These are phyloP conservation scores for Tricholauxania praeusta DNA, from an alignment of 2,888 invertebrate genomes.

Conservation along the genomic window DNA sequence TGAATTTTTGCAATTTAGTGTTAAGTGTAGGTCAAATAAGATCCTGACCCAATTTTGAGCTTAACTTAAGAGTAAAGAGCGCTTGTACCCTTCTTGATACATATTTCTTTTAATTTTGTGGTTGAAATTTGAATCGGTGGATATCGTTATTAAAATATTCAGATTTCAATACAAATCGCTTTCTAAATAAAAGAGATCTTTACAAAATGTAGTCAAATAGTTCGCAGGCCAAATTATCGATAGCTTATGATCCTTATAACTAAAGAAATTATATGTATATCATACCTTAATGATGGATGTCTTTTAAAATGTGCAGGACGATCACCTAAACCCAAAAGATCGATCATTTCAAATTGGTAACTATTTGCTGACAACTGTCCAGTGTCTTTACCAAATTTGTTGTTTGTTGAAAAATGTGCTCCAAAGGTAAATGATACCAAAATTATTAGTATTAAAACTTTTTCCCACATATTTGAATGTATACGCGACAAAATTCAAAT, in stretches of 20 bases:
- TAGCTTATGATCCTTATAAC: too few relatives aligned
- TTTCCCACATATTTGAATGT: too few relatives aligned
- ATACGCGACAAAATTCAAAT: too few relatives aligned
- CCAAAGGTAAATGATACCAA: too few relatives aligned
- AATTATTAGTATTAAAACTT: too few relatives aligned
- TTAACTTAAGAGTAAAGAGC: neutral
- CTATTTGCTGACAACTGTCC: neutral
- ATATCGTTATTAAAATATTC: neutral
- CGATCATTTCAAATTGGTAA: conserved; percentile 75
- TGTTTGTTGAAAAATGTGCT: too few relatives aligned
- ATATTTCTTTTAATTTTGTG: too few relatives aligned
- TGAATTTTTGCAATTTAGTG: neutral
- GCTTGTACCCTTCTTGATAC: too few relatives aligned
- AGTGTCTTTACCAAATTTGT: too few relatives aligned
- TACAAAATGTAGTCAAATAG: neutral
- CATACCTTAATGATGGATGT: conserved; percentile 60
- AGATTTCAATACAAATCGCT: neutral
- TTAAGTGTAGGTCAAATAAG: neutral
- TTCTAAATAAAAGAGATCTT: neutral
- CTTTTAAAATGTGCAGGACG: conserved; percentile 73
- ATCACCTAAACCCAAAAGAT: conserved; percentile 86
- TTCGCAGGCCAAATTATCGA: too few relatives aligned
- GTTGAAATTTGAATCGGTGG: too few relatives aligned
- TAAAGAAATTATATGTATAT: neutral
- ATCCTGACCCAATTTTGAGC: neutral